Evolutionary conservation across 2,797 vertebrate species (phyloP).

Genomic region (Pangasius krempfi): DNA sequence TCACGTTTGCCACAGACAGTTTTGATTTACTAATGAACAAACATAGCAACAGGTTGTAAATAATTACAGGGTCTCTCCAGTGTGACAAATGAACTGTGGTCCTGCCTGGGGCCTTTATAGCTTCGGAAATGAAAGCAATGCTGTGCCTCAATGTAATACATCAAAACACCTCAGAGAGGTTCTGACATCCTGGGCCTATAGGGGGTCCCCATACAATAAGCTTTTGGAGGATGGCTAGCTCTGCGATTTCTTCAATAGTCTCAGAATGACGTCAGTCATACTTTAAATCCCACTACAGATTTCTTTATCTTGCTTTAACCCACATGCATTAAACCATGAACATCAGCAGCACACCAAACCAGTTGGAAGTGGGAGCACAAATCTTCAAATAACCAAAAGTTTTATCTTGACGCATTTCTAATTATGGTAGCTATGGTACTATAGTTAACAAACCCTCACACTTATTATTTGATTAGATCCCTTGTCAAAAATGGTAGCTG

Average conservation of each 20-base stretch:
- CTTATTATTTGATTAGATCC: background rate
- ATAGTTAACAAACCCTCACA: background rate
- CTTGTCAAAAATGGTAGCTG: background rate
- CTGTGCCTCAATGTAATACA: conserved; percentile 9
- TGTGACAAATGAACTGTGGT: conserved; percentile 41
- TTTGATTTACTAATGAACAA: conserved; percentile 14
- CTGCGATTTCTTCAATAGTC: conserved; percentile 14
- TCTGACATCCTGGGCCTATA: conserved; percentile 27
- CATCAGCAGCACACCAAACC: background rate
- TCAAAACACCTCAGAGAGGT: conserved; percentile 26
- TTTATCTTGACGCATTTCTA: background rate
- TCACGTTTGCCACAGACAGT: background rate
- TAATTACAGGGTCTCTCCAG: conserved; percentile 37
- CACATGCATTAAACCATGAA: background rate
- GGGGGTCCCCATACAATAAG: background rate
- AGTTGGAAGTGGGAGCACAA: background rate
- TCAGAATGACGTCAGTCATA: conserved; percentile 17
- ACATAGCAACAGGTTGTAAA: conserved; percentile 20
- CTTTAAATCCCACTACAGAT: conserved; percentile 13
- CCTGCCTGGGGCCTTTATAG: conserved; percentile 17
- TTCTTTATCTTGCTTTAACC: background rate
- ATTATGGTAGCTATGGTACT: background rate
- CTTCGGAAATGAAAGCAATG: conserved; percentile 33
- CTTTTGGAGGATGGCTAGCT: conserved; percentile 20
- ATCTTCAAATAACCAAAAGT: background rate